Evolutionary conservation across 2,888 invertebrate species (phyloP).

Genomic region (Tipula vernalis): DNA sequence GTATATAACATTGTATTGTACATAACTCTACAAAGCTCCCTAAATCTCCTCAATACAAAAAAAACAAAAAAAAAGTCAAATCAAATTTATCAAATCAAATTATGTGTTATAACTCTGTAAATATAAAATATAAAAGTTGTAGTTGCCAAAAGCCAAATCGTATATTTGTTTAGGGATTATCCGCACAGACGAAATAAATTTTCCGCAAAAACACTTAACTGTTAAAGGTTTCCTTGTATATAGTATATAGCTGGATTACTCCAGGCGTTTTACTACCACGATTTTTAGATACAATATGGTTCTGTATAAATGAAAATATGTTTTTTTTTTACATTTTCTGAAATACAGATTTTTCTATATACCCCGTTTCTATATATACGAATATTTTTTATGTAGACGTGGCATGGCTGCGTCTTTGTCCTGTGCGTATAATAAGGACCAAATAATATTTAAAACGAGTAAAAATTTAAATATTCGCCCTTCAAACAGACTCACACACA

Average conservation of each 20-base stretch:
- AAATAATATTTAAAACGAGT: background rate
- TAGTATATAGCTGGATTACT: background rate
- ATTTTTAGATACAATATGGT: background rate
- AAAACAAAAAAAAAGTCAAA: background rate
- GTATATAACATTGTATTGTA: background rate
- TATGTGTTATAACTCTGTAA: background rate
- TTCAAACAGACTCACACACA: background rate
- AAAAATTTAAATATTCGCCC: background rate
- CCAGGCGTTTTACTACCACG: background rate
- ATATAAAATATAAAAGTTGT: background rate
- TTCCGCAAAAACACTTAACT: background rate
- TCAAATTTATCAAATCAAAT: constrained; percentile 4
- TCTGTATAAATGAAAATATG: background rate
- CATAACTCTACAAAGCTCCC: background rate
- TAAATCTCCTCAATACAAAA: background rate
- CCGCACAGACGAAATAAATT: background rate
- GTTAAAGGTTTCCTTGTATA: background rate
- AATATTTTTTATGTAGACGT: background rate
- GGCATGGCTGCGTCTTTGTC: background rate
- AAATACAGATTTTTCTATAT: background rate
- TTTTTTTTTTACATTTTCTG: background rate
- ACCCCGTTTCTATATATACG: background rate
- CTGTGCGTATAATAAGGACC: background rate
- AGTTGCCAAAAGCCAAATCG: constrained; percentile 4
- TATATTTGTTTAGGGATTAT: background rate